A percentile compares a stretch with the other conserved stretches of the same genome.
phyloP scores from a whole-genome alignment of 1,140 invertebrate species.

The Diachasmimorpha longicaudata region DNA sequence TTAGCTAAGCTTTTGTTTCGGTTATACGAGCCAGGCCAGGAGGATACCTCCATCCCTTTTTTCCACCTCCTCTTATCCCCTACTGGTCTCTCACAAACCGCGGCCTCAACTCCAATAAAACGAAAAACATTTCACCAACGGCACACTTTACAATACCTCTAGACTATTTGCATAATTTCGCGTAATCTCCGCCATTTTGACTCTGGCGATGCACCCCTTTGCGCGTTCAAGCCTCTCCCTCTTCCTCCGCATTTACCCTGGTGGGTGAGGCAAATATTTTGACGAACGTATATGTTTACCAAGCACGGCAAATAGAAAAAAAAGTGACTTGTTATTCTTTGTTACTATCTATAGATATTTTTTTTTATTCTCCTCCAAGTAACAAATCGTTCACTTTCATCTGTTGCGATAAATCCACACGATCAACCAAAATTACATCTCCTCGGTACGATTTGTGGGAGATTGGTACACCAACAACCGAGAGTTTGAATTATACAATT shows the following conservation, averaged over 20 bases:
- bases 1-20: conserved; percentile 62
- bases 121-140: conserved; percentile 49
- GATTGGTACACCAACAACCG: not conserved
- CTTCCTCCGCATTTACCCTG: too few species aligned
- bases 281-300: too few species aligned
- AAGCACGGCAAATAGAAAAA: too few species aligned
- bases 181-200: conserved; percentile 63
- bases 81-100: conserved; percentile 17
- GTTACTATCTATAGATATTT: too few species aligned
- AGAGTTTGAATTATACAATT: not conserved
- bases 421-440: not conserved
- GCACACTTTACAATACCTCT: conserved; percentile 57
- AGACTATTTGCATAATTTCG: conserved; percentile 61
- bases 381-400: conserved; percentile 7
- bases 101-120: conserved; percentile 55
- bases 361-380: not conserved
- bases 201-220: conserved; percentile 22
- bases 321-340: too few species aligned
- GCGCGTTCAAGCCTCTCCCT: not conserved
- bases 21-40: conserved; percentile 50
- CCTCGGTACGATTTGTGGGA: not conserved
- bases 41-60: conserved; percentile 33
- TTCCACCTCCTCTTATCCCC: not conserved
- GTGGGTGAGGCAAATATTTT: too few species aligned
- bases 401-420: conserved; percentile 3